Evolutionary conservation across 2,797 vertebrate genomes (phyloP), one percentile per base, ranked within the genome.

Genomic region (Darevskia nairensis): DNA sequence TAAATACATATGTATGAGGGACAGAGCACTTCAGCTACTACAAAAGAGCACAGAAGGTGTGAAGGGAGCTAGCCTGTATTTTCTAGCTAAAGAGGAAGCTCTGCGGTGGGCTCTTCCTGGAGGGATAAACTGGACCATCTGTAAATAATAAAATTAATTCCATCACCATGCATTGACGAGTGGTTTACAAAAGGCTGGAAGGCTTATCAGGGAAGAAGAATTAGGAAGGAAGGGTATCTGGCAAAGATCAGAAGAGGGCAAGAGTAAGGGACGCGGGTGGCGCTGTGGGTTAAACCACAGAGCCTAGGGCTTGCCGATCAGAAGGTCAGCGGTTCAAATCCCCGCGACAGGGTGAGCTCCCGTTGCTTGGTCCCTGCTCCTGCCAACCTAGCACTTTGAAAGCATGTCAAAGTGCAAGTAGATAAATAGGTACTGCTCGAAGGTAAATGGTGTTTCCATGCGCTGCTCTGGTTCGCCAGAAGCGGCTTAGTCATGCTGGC

Each of bases 121-220:
- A 91, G 84, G 86, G 91, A 92, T 94, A 77, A 91, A 59, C 39
- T 84, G 71, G 71, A 9, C 50, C 80, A 94, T 93, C 93, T 94
- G 92, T 90, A 76, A 32, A 82, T 86, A 94, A 32, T 90, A 92
- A 92, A 92, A 93, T 92, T 78, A 87, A 93, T 95, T 92, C 92
- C 92, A 44, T 85, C 69, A 59, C 71, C 78, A 90, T 50, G 32
- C 80, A 44, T 0, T 0, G 4, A 86, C 3, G 86, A 75, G 29
- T 83, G 84, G 76, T 82, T 75, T 74, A 88, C 71, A 39, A 76
- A 7, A 1, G 6, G 23, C 8, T 41, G 82, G 9, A 3, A 8
- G 19, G 8, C 35, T 39, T 61, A 69, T 27, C 90, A 92, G 68
- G 68, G 69, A 88, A 59, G 41, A 66, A 55, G 72, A 68, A 59